Percentiles rank a stretch among this genome's conserved stretches.
Evolutionary conservation across 1,140 invertebrate genomes (phyloP).

Genomic region (Aphaenogaster ashmeadi): DNA sequence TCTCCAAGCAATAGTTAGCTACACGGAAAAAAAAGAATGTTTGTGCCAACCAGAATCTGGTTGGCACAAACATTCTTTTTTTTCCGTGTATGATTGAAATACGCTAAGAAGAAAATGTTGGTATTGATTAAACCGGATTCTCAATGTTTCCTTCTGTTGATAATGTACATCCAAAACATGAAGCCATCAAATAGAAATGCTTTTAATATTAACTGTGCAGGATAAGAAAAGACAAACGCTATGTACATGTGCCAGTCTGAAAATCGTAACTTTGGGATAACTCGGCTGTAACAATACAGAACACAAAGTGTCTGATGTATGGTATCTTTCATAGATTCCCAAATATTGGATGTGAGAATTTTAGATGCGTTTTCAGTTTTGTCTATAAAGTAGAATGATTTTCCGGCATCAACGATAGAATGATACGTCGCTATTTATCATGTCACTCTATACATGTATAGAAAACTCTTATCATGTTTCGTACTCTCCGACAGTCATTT

Average conservation of each 20-base stretch:
- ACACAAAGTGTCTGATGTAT: not conserved
- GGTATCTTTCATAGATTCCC: slow-evolving; percentile 5
- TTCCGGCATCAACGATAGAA: slow-evolving; percentile 6
- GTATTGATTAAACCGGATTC: slow-evolving; percentile 4
- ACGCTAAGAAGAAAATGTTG: slow-evolving; percentile 1
- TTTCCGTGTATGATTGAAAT: slow-evolving; percentile 7
- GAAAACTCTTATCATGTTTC: too few species aligned
- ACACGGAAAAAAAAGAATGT: too few species aligned
- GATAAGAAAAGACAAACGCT: slow-evolving; percentile 1
- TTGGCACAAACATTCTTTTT: too few species aligned
- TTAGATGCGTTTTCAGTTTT: not conserved
- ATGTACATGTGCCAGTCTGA: not conserved
- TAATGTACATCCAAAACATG: slow-evolving; percentile 1
- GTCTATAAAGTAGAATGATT: not conserved
- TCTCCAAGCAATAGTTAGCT: not conserved
- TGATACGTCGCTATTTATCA: slow-evolving; percentile 4
- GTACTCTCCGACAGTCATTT: too few species aligned
- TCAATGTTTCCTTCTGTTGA: not conserved
- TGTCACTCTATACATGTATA: not conserved
- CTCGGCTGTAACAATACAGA: not conserved
- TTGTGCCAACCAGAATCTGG: too few species aligned
- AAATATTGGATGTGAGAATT: slow-evolving; percentile 2
- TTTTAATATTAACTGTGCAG: slow-evolving; percentile 2
- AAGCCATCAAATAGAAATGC: slow-evolving; percentile 6
- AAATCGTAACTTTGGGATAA: slow-evolving; percentile 8